A percentile compares a stretch with the other conserved stretches of the same genome.
Evolutionary conservation across 1,140 invertebrate species (phyloP).

Genomic region (Lineus longissimus): DNA sequence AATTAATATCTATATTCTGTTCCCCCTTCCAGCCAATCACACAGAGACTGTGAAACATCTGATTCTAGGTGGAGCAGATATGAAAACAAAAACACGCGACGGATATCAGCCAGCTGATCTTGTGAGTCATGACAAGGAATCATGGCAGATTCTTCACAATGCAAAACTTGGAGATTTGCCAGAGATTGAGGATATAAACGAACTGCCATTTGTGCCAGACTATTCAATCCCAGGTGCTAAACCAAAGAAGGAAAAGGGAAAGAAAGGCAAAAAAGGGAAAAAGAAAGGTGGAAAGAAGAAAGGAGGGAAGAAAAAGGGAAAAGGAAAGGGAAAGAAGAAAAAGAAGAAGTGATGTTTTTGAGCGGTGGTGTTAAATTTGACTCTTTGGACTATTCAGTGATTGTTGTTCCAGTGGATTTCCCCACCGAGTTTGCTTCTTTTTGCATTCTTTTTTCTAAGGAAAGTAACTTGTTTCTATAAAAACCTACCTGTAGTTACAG

Average conservation of each 20-base stretch:
- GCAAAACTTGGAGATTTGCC: constrained; percentile 28
- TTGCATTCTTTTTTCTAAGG: too few relatives aligned
- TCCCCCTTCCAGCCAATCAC: constrained; percentile 17
- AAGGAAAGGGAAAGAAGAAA: constrained; percentile 23
- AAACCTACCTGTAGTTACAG: too few relatives aligned
- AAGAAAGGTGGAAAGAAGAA: constrained; percentile 21
- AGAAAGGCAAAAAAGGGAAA: constrained; percentile 15
- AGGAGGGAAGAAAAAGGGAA: constrained; percentile 21
- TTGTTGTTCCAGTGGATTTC: too few relatives aligned
- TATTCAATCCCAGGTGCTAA: constrained; percentile 23
- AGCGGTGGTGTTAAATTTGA: too few relatives aligned
- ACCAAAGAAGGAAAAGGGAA: constrained; percentile 19
- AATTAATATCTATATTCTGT: too few relatives aligned
- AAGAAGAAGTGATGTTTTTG: constrained; percentile 16
- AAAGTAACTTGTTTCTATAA: too few relatives aligned
- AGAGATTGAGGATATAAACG: constrained; percentile 27
- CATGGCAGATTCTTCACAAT: constrained; percentile 24
- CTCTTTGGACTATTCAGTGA: too few relatives aligned
- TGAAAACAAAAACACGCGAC: constrained; percentile 20
- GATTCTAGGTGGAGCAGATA: constrained; percentile 20
- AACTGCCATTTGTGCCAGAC: constrained; percentile 30
- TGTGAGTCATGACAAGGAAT: constrained; percentile 19
- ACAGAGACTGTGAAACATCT: constrained; percentile 28
- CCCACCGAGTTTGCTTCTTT: too few relatives aligned
- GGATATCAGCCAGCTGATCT: constrained; percentile 23